These are phyloP conservation scores for Galerucella calmariensis DNA, from an alignment of 2,888 invertebrate species.

Conservation along the genomic window DNA sequence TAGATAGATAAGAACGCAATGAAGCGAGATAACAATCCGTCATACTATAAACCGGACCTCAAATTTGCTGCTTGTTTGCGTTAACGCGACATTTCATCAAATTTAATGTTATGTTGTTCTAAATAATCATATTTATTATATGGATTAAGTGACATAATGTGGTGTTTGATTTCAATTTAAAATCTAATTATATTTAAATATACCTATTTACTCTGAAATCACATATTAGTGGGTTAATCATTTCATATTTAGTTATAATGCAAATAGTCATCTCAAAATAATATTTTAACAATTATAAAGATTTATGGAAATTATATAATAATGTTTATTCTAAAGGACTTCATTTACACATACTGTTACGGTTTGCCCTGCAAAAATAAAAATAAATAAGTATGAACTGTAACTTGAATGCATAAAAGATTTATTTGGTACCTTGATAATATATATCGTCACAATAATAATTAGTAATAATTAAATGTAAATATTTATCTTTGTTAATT, in stretches of 20 bases:
- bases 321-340: no score
- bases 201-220: background rate
- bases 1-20: background rate
- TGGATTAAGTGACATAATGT: constrained; percentile 22
- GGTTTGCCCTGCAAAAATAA: no score
- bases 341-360: no score
- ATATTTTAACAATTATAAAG: background rate
- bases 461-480: no score
- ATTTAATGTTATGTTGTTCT: constrained; percentile 25
- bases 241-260: background rate
- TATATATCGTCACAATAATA: no score
- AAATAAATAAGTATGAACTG: no score
- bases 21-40: background rate
- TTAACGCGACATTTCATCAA: constrained; percentile 31
- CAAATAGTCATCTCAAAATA: background rate
- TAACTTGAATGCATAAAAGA: no score
- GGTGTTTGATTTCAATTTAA: constrained; percentile 16
- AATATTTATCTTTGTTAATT: no score
- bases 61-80: constrained; percentile 27
- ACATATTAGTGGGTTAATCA: background rate
- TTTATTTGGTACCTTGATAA: no score
- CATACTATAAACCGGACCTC: constrained; percentile 22
- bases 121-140: constrained; percentile 28
- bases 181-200: constrained; percentile 17
- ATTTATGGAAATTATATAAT: no score